Conservation (phyloP, 2,113 vertebrate species). For the Neofelis nebulosa region DNA sequence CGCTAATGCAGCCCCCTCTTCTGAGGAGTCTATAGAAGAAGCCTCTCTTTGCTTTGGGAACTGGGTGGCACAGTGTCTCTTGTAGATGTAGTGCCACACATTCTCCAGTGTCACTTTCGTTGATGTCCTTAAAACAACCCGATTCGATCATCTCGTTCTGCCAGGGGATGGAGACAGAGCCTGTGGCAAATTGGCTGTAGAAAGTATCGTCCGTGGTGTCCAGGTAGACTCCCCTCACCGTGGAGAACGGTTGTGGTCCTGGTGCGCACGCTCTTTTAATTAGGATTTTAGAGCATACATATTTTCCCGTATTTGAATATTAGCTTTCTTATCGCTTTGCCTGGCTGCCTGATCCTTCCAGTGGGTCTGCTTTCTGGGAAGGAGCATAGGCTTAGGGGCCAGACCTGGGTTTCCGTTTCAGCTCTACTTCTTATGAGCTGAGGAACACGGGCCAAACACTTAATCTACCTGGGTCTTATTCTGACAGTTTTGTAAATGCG, state of each 20-base stretch:
- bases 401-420: not conserved
- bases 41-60: constrained; percentile 88
- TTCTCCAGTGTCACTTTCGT: constrained; percentile 86
- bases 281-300: too few species aligned
- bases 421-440: not conserved
- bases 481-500: not conserved
- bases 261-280: too few species aligned
- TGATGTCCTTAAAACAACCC: constrained; percentile 95
- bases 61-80: constrained; percentile 72
- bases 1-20: too few species aligned
- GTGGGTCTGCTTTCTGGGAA: not conserved
- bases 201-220: too few species aligned
- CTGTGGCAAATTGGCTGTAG: too few species aligned
- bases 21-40: constrained; percentile 92
- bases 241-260: not conserved
- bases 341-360: not conserved
- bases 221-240: too few species aligned
- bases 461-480: not conserved
- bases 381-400: not conserved
- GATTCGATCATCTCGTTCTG: constrained; percentile 99
- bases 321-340: constrained; percentile 26
- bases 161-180: too few species aligned
- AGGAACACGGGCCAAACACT: not conserved
- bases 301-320: not conserved
- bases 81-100: constrained; percentile 85